A percentile compares a stretch with the other conserved stretches of the same genome.
phyloP scores from a whole-genome alignment of 2,113 vertebrate genomes.

The Syngnathus scovelli region DNA sequence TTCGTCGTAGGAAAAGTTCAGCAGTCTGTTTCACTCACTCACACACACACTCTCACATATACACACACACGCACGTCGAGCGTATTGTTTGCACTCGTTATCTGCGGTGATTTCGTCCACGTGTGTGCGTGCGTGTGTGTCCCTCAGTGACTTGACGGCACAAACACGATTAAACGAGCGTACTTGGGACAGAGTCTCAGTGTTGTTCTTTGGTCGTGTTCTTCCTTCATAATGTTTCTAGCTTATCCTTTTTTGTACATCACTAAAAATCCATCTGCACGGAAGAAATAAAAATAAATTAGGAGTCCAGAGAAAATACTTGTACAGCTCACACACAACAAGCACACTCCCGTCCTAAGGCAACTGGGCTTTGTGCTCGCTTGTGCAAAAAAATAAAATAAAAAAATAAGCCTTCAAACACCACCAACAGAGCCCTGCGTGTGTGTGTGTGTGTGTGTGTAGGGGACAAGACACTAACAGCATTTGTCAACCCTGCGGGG shows the following conservation, averaged over 20 bases:
- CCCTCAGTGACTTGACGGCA: conserved; percentile 39
- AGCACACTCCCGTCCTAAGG: conserved; percentile 65
- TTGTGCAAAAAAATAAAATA: conserved; percentile 40
- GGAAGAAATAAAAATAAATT: conserved; percentile 65
- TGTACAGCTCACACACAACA: conserved; percentile 56
- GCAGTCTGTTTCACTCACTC: conserved; percentile 38
- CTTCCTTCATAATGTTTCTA: conserved; percentile 59
- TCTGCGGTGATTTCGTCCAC: conserved; percentile 42
- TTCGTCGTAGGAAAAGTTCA: conserved; percentile 58
- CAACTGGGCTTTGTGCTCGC: conserved; percentile 59
- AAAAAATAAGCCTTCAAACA: conserved; percentile 33
- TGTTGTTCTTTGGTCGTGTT: conserved; percentile 77
- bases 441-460: conserved; percentile 37
- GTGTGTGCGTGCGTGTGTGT: conserved; percentile 27
- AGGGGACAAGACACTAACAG: conserved; percentile 28
- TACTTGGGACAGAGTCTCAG: conserved; percentile 36
- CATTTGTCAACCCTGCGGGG: conserved; percentile 31
- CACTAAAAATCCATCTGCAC: conserved; percentile 38
- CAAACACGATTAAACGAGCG: conserved; percentile 40
- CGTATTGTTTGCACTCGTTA: conserved; percentile 9
- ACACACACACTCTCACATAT: conserved; percentile 8
- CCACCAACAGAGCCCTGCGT: conserved; percentile 7
- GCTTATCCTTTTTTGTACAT: conserved; percentile 30
- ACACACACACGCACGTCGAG: conserved; percentile 15
- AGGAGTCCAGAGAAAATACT: conserved; percentile 61